Percentiles rank a stretch among this genome's conserved stretches.
Conservation (phyloP, 2,888 invertebrate genomes). For the Hyalella azteca region DNA sequence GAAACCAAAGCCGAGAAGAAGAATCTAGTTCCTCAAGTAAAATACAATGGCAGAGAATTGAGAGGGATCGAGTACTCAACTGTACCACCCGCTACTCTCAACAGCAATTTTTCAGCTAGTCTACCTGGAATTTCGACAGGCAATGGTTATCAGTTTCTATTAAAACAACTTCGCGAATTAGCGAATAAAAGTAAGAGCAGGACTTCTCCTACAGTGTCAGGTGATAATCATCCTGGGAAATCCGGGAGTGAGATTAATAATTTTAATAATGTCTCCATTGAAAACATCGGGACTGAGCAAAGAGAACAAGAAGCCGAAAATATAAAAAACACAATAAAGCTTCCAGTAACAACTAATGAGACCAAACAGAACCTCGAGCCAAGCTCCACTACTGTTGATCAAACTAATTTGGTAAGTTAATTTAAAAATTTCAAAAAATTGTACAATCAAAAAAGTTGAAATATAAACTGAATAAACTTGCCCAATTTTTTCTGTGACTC, state of each 20-base stretch:
- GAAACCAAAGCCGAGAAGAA: not conserved
- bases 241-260: not conserved
- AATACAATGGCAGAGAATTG: not conserved
- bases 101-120: not conserved
- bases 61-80: not conserved
- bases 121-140: not conserved
- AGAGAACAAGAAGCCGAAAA: not conserved
- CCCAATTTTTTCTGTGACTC: not conserved
- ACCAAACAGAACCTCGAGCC: not conserved
- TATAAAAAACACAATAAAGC: not conserved
- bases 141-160: not conserved
- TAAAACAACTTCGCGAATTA: not conserved
- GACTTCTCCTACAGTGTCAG: not conserved
- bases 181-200: not conserved
- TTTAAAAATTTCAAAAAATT: not conserved
- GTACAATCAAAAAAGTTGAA: not conserved
- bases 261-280: not conserved
- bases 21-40: not conserved
- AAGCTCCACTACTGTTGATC: not conserved
- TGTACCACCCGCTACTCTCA: not conserved
- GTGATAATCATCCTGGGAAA: not conserved
- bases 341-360: not conserved
- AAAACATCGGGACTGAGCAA: not conserved
- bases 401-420: not conserved
- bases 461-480: not conserved